Percentiles rank a stretch among this genome's conserved stretches.
Evolutionary conservation across 2,888 invertebrate species (phyloP).

Genomic region (Anodontia alba): DNA sequence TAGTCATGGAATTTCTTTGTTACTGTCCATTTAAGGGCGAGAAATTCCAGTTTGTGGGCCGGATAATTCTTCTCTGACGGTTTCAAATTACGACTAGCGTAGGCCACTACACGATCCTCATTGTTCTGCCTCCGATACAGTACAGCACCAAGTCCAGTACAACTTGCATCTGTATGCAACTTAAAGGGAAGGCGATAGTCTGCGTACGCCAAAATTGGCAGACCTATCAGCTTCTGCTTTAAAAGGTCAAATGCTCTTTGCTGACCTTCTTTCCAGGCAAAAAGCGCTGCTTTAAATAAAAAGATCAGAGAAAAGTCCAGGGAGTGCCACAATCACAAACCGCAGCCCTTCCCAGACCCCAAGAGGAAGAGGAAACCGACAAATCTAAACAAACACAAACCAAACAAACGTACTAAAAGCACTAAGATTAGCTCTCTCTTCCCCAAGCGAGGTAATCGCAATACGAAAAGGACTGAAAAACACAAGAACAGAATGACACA

Average conservation of each 20-base stretch:
- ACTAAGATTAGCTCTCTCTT: too few species aligned
- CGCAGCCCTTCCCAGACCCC: too few species aligned
- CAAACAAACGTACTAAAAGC: too few species aligned
- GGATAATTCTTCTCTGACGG: neutral
- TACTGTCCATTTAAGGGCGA: neutral
- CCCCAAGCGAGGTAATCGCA: too few species aligned
- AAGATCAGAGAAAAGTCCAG: too few species aligned
- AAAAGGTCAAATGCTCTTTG: neutral
- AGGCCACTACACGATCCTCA: neutral
- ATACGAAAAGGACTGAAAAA: too few species aligned
- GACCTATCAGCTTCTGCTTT: neutral
- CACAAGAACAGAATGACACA: too few species aligned
- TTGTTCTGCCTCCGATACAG: neutral
- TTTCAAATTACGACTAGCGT: neutral
- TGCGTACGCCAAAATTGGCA: neutral
- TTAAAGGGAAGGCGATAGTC: neutral
- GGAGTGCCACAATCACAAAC: too few species aligned
- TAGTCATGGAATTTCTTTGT: neutral
- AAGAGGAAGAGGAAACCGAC: too few species aligned
- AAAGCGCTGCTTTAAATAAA: neutral
- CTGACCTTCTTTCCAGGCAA: neutral
- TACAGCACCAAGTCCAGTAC: neutral
- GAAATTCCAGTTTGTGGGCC: neutral
- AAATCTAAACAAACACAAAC: too few species aligned
- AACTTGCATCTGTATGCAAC: neutral